Evolutionary conservation across 2,113 vertebrate genomes (phyloP).

Genomic region (Petromus typicus): DNA sequence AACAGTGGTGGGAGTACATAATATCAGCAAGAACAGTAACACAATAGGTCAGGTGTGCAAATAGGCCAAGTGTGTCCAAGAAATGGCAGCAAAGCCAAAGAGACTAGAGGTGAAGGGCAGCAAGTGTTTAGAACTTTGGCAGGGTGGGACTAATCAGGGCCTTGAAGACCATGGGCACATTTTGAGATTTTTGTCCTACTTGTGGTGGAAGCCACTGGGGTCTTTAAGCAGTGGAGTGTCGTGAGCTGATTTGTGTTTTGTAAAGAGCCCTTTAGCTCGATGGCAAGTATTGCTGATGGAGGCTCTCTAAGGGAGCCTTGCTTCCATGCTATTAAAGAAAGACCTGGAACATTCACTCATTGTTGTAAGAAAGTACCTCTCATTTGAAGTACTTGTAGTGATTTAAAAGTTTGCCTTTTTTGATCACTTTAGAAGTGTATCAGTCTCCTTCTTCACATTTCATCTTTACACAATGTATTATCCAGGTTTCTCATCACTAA

Average conservation of each 20-base stretch:
- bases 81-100: background rate
- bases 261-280: background rate
- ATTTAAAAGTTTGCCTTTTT: background rate
- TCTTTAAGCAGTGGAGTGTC: background rate
- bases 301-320: background rate
- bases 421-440: slow-evolving; percentile 17
- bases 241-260: background rate
- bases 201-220: background rate
- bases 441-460: background rate
- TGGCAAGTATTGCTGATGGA: background rate
- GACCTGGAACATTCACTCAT: background rate
- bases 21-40: background rate
- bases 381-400: background rate
- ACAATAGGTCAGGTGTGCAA: background rate
- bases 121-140: background rate
- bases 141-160: background rate
- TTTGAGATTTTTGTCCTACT: background rate
- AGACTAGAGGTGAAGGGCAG: background rate
- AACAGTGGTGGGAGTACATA: background rate
- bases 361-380: background rate
- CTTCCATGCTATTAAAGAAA: background rate
- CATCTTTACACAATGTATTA: background rate
- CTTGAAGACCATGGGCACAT: background rate
- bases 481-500: background rate
- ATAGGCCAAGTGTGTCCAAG: background rate